Base-by-base conservation (phyloP, 1,140 invertebrate genomes). In the Saxidomus purpurata region DNA sequence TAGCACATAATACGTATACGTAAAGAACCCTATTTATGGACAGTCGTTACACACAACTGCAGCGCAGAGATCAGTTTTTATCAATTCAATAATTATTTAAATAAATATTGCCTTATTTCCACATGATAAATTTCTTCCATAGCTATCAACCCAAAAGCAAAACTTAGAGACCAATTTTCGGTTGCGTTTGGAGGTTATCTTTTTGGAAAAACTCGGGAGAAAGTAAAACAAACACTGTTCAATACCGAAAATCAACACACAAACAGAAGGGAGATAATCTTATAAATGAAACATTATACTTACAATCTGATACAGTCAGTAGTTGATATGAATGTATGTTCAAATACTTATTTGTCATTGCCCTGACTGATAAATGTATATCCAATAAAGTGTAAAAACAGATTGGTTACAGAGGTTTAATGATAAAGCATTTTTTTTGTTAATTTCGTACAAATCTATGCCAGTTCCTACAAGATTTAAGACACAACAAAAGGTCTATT, bases 321-420 rank as follows among this genome's bases (percentile, higher is more conserved):
- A 6, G 36, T 55, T 36, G 76, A 79, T 79, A 79, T 36, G 1
- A 31, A 15, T 55, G 49, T 79, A 79, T 79, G 49, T 55, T 79
- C 49, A 79, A 79, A 79, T 79, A 49, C 47, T 79, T 79, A 79
- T 79, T 79, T 79, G 1, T 79, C 47, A 79, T 34, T 47, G 0
- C 0, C 36, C 15, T 4, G 19, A 31, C n/a, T 13, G 40, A 52
- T 52, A 79, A 0, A n/a, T 36, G 36, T 55, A 28, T 28, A 38
- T 71, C 38, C 67, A 71, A 71, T 71, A 15, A 40, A 71, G 67
- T 71, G 67, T 71, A 71, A 71, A 71, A 8, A 38, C 11, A 71
- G 67, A 71, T 71, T 31, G 67, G 67, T 1, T 38, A 71, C 28
- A 2, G 38, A 38, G n/a, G 55, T 61, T 61, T 61, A n/a, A n/a